Evolutionary conservation across 2,113 vertebrate genomes (phyloP).

Genomic region (Apeltes quadracus): DNA sequence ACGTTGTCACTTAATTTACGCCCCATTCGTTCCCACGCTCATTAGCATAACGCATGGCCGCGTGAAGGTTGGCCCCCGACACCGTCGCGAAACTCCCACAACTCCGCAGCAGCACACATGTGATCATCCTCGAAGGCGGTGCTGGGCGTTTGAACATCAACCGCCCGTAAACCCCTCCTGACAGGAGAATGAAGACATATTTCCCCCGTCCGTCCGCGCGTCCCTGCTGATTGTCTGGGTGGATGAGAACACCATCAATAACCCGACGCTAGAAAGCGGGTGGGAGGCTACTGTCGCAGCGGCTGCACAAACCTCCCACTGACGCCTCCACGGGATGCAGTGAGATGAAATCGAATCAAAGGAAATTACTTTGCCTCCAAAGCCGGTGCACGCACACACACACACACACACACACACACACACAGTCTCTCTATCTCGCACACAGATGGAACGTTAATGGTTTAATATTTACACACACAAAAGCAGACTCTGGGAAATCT

Average conservation of each 20-base stretch:
- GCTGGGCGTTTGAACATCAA: constrained; percentile 50
- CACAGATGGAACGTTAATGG: constrained; percentile 15
- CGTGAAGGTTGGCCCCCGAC: constrained; percentile 57
- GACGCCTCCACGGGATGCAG: constrained; percentile 36
- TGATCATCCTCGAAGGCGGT: constrained; percentile 46
- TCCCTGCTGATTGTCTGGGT: constrained; percentile 61
- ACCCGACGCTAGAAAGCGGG: constrained; percentile 41
- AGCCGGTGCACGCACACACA: not conserved
- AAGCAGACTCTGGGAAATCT: constrained; percentile 10
- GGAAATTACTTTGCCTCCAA: constrained; percentile 32
- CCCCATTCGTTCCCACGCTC: constrained; percentile 31
- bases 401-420: not conserved
- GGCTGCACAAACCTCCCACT: constrained; percentile 55
- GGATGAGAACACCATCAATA: constrained; percentile 70
- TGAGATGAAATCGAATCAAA: constrained; percentile 59
- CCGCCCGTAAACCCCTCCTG: constrained; percentile 56
- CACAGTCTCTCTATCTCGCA: not conserved
- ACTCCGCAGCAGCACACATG: constrained; percentile 30
- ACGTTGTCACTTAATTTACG: constrained; percentile 48
- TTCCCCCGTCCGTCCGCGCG: constrained; percentile 59
- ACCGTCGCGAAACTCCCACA: constrained; percentile 47
- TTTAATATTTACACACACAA: constrained; percentile 26
- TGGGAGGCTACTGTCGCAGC: constrained; percentile 40
- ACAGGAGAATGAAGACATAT: constrained; percentile 69
- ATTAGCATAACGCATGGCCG: constrained; percentile 37